A percentile compares a stretch with the other conserved stretches of the same genome.
phyloP scores from a whole-genome alignment of 2,888 invertebrate species.

The Polylopha cassiicola region DNA sequence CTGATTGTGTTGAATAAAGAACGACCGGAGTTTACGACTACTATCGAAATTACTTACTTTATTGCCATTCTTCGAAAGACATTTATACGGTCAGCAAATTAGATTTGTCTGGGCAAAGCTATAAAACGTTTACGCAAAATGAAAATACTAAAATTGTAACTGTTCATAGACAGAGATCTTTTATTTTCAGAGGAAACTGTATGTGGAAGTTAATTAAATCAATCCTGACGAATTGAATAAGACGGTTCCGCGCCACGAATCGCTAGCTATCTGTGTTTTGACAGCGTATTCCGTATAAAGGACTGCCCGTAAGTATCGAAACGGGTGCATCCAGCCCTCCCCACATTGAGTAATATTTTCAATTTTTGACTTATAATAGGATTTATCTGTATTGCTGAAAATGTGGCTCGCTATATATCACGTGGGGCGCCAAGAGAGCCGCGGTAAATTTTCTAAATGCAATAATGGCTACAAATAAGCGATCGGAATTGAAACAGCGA shows the following conservation, averaged over 20 bases:
- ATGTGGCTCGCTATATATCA: constrained; percentile 22
- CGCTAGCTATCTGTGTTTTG: constrained; percentile 62
- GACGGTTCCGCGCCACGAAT: constrained; percentile 34
- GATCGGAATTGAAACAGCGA: constrained; percentile 19
- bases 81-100: too few relatives aligned
- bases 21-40: too few relatives aligned
- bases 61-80: too few relatives aligned
- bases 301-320: constrained; percentile 46
- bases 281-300: constrained; percentile 57
- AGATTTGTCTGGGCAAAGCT: too few relatives aligned
- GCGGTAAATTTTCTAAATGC: constrained; percentile 23
- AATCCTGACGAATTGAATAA: constrained; percentile 43
- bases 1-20: too few relatives aligned
- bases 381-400: constrained; percentile 43
- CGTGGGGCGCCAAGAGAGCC: constrained; percentile 19
- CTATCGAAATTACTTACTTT: too few relatives aligned
- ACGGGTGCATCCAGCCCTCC: constrained; percentile 41
- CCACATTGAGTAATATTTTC: constrained; percentile 66
- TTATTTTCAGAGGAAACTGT: constrained; percentile 20
- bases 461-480: constrained; percentile 16
- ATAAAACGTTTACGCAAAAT: too few relatives aligned
- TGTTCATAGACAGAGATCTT: too few relatives aligned
- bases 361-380: constrained; percentile 65
- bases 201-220: constrained; percentile 37
- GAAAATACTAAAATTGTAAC: too few relatives aligned